Evolutionary conservation across 2,888 invertebrate genomes (phyloP), one percentile per base, ranked within the genome.

Genomic region (Spicauda simplicius): DNA sequence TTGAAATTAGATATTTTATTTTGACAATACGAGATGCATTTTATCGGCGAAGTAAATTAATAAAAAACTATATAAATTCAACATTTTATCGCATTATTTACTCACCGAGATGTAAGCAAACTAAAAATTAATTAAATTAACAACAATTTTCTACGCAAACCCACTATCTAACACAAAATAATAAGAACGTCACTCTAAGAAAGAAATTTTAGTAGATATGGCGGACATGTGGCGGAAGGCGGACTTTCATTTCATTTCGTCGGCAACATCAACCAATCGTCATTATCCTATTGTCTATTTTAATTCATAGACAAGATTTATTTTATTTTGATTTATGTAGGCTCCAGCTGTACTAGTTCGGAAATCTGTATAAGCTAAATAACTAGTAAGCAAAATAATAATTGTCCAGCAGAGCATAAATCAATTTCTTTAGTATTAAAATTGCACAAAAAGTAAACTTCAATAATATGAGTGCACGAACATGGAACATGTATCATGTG

Each of bases 221-320:
- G 90, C 90, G 90, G 90, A 91, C 91, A 90, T 91, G 90, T 90
- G 89, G 88, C 87, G 87, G 84, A 77, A 76, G 79, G 82, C 81
- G 83, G 80, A 88, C 90, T 90, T 90, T 88, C 88, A 86, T 88
- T 81, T 82, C 80, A 79, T 83, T 85, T 85, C 81, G 76, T 80
- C 81, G 69, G 64, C 69, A 69, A 69, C 33, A 55, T 55, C 61
- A 67, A 79, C 79, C 77, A 77, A 76, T 67, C 55, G 76, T 76
- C 78, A 81, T 78, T 81, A 77, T 78, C 79, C 78, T 77, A 76
- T 77, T 76, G 76, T 77, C 75, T 76, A 75, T 76, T 33, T 69
- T 66, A 45, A 37, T 10, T 61, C 73, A 78, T 75, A 79, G 77
- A 75, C 67, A 68, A 71, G 6, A 30, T 33, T 16, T 48, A 18